A percentile compares a stretch with the other conserved stretches of the same genome.
These are phyloP conservation scores for Zygothrica quintamaculata DNA, from an alignment of 2,888 invertebrate genomes.

Conservation along the genomic window DNA sequence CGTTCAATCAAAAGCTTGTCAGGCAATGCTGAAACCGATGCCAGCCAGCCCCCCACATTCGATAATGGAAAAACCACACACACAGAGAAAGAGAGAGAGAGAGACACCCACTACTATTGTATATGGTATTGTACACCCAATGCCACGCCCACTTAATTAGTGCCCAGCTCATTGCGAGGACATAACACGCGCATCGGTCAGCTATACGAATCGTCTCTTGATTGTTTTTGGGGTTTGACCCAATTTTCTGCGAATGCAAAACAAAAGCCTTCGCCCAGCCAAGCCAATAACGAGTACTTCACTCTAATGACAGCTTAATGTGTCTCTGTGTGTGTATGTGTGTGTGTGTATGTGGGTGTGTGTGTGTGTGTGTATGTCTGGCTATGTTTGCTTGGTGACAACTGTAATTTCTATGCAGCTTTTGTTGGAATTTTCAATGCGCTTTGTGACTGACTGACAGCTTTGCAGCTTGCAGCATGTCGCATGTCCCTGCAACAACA, in stretches of 20 bases:
- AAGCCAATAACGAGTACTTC: constrained; percentile 37
- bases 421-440: constrained; percentile 59
- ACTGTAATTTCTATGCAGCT: constrained; percentile 68
- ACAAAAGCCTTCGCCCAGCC: constrained; percentile 62
- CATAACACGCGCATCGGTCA: constrained; percentile 24
- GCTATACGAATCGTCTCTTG: constrained; percentile 42
- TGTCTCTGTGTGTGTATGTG: constrained; percentile 5
- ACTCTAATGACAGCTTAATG: constrained; percentile 7
- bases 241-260: constrained; percentile 73
- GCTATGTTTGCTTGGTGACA: constrained; percentile 52
- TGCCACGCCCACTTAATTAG: constrained; percentile 74
- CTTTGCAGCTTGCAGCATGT: constrained; percentile 27
- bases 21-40: constrained; percentile 6
- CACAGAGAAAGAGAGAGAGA: too few relatives aligned
- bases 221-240: constrained; percentile 80
- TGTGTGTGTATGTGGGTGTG: constrained; percentile 9
- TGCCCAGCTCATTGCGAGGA: constrained; percentile 67
- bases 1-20: constrained; percentile 75
- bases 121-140: constrained; percentile 13
- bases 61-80: constrained; percentile 62
- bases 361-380: too few relatives aligned
- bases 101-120: too few relatives aligned
- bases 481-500: background rate
- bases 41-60: too few relatives aligned
- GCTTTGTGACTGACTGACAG: constrained; percentile 35